A percentile compares a stretch with the other conserved stretches of the same genome.
These are phyloP conservation scores for Petroica traversi DNA, from an alignment of 2,113 vertebrate species.

Conservation along the genomic window DNA sequence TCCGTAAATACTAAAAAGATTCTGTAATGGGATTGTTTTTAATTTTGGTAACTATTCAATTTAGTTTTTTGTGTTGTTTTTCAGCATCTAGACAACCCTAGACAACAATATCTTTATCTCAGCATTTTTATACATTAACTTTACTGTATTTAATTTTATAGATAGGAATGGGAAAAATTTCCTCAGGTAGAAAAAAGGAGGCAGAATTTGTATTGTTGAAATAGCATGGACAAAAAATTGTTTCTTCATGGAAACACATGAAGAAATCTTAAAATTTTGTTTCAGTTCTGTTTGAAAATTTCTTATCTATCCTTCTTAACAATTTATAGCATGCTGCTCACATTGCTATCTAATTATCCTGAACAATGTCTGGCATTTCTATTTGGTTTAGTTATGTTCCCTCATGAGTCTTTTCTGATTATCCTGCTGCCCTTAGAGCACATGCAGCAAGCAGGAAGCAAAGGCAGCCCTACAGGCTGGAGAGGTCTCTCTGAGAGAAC, in stretches of 20 bases:
- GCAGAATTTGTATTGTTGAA: background rate
- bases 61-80: background rate
- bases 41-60: background rate
- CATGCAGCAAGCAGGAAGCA: background rate
- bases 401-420: background rate
- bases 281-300: background rate
- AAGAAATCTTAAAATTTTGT: background rate
- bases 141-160: background rate
- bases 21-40: background rate
- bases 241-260: background rate
- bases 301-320: background rate
- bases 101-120: background rate
- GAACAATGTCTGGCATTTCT: background rate
- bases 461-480: background rate
- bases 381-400: background rate
- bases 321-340: background rate
- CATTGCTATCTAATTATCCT: background rate
- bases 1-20: background rate
- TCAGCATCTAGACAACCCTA: background rate
- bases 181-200: background rate
- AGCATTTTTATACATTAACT: background rate
- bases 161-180: background rate
- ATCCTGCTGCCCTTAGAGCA: background rate
- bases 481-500: background rate
- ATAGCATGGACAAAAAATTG: background rate